Evolutionary conservation across 2,797 vertebrate species (phyloP).

Genomic region (Eupleurogrammus muticus): DNA sequence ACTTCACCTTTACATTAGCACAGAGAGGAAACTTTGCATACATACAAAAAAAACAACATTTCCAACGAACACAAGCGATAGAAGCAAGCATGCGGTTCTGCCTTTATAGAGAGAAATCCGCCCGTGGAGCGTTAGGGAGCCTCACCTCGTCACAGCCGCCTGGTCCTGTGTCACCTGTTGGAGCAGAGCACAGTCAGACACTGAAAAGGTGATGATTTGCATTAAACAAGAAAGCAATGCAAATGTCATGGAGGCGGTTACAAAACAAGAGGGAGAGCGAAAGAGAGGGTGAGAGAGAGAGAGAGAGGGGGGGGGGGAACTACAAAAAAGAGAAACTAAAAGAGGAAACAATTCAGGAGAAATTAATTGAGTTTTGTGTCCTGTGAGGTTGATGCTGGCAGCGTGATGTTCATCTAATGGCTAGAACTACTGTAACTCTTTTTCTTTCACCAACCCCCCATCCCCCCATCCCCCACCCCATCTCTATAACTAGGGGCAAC

Average conservation of each 20-base stretch:
- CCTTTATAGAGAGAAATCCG: not conserved
- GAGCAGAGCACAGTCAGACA: conserved; percentile 69
- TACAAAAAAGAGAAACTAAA: not conserved
- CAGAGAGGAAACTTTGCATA: not conserved
- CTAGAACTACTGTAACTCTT: conserved; percentile 49
- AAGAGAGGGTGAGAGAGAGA: not conserved
- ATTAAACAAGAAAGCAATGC: conserved; percentile 81
- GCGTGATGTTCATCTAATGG: conserved; percentile 52
- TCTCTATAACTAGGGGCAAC: conserved; percentile 83
- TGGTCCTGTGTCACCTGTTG: conserved; percentile 75
- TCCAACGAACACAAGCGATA: not conserved
- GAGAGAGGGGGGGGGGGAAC: no score
- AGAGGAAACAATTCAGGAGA: not conserved
- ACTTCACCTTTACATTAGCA: not conserved
- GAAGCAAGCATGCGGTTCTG: not conserved
- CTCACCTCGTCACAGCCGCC: conserved; percentile 76
- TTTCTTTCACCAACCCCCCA: conserved; percentile 70
- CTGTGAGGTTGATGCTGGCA: conserved; percentile 43
- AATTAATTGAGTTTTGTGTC: conserved; percentile 36
- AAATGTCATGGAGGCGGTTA: conserved; percentile 72
- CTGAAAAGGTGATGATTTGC: conserved; percentile 78
- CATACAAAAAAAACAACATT: not conserved
- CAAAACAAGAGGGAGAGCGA: conserved; percentile 31
- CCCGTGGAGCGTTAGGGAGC: conserved; percentile 10
- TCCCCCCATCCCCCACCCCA: conserved; percentile 35